Base-by-base conservation (phyloP, 92 coral and sea anemone genomes). In the Phenganax subtilis region DNA sequence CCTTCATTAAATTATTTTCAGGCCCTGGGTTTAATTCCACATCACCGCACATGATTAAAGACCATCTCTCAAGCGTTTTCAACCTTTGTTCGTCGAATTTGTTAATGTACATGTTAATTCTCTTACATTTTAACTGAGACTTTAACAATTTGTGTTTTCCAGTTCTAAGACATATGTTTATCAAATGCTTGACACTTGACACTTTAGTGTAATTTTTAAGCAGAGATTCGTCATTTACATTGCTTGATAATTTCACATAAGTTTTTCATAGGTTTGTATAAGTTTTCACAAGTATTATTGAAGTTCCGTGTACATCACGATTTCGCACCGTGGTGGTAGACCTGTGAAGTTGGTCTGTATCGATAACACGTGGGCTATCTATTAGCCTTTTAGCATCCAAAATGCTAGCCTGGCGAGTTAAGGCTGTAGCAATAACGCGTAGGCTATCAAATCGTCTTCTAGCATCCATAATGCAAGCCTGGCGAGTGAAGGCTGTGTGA, bases 241-340 rank as follows among this genome's bases (percentile, higher is more conserved):
- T 9, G 64, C 0, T 14, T 59, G 10, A 64, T 64, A 17, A 37
- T 11, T 20, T 64, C 9, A 7, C 0, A 64, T 64, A 64, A 17
- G 70, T n/a, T 6, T 64, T 7, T 30, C 9, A 17, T 64, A 17
- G 70, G 12, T 17, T 25, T 2, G 25, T 10, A 64, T 17, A 64
- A 61, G 67, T 14, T 61, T 28, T 17, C 67, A 61, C 3, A 61
- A 17, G n/a, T 59, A 14, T n/a, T 20, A 14, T 44, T 10, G 25
- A 17, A 28, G 47, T 6, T 64, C 20, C 70, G 8, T 64, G 17
- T 11, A 20, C 37, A 64, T 20, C 70, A 64, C 70, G 9, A 0
- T 64, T 64, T 64, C 20, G 70, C 70, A 64, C 70, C 70, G 70
- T 64, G 17, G 70, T 64, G 30, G 1, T 17, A 25, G 70, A 64